A percentile compares a stretch with the other conserved stretches of the same genome.
phyloP scores from a whole-genome alignment of 35 echinoderm and acorn worm genomes.

The Holothuria glaberrima region DNA sequence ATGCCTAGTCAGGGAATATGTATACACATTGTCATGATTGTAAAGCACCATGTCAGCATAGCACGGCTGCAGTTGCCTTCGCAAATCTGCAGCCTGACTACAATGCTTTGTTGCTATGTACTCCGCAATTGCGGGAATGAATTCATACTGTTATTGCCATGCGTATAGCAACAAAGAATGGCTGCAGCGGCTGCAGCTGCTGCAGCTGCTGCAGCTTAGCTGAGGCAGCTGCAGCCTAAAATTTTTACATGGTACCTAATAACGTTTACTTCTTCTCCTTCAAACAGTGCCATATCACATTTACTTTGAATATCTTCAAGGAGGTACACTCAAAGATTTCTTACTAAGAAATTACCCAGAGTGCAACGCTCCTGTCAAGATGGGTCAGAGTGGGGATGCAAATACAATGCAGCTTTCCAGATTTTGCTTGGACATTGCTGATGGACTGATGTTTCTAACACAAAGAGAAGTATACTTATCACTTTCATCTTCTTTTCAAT shows the following conservation, averaged over 20 bases:
- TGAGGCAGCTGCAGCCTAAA: background rate
- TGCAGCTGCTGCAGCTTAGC: background rate
- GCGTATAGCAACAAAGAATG: too few species aligned
- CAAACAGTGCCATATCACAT: slow-evolving; percentile 28
- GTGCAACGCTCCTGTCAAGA: background rate
- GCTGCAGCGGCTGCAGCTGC: background rate
- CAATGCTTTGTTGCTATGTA: too few species aligned
- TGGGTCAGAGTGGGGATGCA: too few species aligned
- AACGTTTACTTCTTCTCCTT: background rate
- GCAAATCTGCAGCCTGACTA: too few species aligned
- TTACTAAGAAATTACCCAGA: background rate
- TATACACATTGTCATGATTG: too few species aligned
- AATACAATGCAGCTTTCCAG: background rate
- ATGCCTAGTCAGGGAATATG: too few species aligned
- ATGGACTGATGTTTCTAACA: background rate
- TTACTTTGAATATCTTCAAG: slow-evolving; percentile 29
- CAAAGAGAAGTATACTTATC: background rate
- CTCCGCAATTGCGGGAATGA: background rate
- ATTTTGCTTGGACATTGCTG: slow-evolving; percentile 15
- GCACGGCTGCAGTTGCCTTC: too few species aligned
- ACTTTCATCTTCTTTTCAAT: background rate
- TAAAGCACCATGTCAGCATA: too few species aligned
- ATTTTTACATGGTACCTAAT: background rate
- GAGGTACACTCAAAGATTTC: slow-evolving; percentile 32
- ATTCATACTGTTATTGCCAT: background rate